Percentiles rank a stretch among this genome's conserved stretches.
These are phyloP conservation scores for Agelas oroides DNA, from an alignment of 37 sponge, comb jelly and placozoan genomes.

Conservation along the genomic window DNA sequence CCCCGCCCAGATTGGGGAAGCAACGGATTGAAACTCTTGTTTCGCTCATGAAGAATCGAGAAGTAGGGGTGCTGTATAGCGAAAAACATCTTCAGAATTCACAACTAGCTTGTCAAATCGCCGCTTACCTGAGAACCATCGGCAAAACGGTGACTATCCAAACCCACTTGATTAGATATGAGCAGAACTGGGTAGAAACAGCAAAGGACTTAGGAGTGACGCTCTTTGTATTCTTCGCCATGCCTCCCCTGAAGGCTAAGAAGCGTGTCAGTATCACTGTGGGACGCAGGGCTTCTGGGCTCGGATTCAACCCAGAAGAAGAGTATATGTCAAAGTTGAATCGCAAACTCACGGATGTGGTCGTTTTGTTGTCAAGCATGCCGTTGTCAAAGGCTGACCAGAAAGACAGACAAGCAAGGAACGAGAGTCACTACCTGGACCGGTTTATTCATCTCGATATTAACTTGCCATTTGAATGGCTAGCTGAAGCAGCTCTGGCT, in stretches of 20 bases:
- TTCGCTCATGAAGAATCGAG: too few species aligned
- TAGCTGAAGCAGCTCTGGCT: conserved; percentile 29
- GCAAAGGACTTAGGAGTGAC: not conserved
- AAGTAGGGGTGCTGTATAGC: not conserved
- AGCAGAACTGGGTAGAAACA: conserved; percentile 9
- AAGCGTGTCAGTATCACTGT: conserved; percentile 1
- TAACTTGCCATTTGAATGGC: not conserved
- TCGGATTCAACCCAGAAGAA: not conserved
- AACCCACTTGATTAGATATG: not conserved
- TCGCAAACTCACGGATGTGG: conserved; percentile 8
- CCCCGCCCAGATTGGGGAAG: too few species aligned
- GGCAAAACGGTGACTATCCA: too few species aligned
- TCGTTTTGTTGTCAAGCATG: not conserved
- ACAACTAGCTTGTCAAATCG: too few species aligned
- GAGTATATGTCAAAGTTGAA: not conserved
- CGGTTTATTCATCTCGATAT: conserved; percentile 39
- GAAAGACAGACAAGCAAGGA: not conserved
- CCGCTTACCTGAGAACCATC: too few species aligned
- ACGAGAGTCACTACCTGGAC: conserved; percentile 18
- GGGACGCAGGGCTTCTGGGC: not conserved
- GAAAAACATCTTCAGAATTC: not conserved
- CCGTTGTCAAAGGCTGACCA: not conserved
- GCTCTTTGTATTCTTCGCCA: conserved; percentile 41
- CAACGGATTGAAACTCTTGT: too few species aligned
- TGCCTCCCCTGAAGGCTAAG: conserved; percentile 29